Evolutionary conservation across 2,797 vertebrate genomes (phyloP), one percentile per base, ranked within the genome.

Genomic region (Argyrosomus regius): DNA sequence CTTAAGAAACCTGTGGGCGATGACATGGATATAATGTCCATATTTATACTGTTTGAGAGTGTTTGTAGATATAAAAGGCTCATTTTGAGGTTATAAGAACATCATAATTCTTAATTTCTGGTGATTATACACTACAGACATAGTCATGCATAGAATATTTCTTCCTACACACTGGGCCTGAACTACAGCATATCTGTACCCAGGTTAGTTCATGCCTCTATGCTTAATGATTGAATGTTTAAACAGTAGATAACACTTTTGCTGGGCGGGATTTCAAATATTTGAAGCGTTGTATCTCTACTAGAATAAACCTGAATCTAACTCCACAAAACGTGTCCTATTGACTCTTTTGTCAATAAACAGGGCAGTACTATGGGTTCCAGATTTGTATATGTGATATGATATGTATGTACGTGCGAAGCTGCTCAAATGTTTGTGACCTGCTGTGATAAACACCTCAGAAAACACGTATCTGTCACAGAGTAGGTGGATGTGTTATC

Each of bases 401-500:
- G 35, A 45, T 5, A 4, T 14, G 13, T 45, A 16, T 26, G 5
- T 61, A 31, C 12, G 14, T 17, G 16, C 18, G 22, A 72, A 18
- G 14, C 66, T 69, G 49, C 16, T 58, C 8, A 4, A 18, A 56
- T 22, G 8, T 71, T 63, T 67, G 6, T 66, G 31, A 62, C 53
- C 17, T 26, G 3, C 11, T 58, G n/a, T 24, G 14, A 18, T 53
- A 60, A 52, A 67, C 43, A 70, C 17, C 2, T 52, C 3, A 17
- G 66, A 70, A 75, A 76, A 71, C 24, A 13, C 3, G 7, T 18
- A 61, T 54, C 43, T 26, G 49, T 63, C 26, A 52, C 3, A 28
- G 49, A 72, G 28, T 53, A 57, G 4, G n/a, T 70, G 45, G 28
- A 14, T 9, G 24, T 16, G 28, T 68, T 79, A 46, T 85, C 41